Evolutionary conservation across 1,140 invertebrate genomes (phyloP).

Genomic region (Amyelois transitella): DNA sequence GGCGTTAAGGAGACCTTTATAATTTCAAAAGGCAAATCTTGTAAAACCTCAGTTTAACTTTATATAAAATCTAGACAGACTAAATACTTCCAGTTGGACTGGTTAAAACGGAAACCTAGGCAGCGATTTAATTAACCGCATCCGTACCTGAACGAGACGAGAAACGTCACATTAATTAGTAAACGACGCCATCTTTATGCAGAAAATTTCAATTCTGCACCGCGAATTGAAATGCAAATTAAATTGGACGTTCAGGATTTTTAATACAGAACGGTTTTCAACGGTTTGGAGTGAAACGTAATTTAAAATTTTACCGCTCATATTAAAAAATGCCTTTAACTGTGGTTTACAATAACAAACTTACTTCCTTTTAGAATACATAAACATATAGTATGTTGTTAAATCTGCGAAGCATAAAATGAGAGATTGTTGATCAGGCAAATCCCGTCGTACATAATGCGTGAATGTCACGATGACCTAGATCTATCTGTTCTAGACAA

Average conservation of each 20-base stretch:
- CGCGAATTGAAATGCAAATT: neutral
- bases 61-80: slow-evolving; percentile 2
- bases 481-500: neutral
- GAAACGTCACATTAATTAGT: neutral
- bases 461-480: neutral
- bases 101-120: slow-evolving; percentile 63
- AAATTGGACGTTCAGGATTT: too few species aligned
- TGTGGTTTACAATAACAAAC: neutral
- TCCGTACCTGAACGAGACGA: slow-evolving; percentile 25
- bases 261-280: neutral
- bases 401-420: neutral
- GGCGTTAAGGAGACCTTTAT: neutral
- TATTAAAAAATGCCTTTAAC: neutral
- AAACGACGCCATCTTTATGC: neutral
- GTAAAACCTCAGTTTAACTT: neutral
- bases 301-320: neutral
- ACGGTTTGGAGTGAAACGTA: neutral
- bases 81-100: slow-evolving; percentile 38
- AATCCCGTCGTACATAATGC: neutral
- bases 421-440: neutral
- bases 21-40: neutral
- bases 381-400: too few species aligned
- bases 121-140: slow-evolving; percentile 55
- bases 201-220: neutral
- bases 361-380: neutral